Conservation (phyloP, 1,140 invertebrate species). For the Drosophila mojavensis region DNA sequence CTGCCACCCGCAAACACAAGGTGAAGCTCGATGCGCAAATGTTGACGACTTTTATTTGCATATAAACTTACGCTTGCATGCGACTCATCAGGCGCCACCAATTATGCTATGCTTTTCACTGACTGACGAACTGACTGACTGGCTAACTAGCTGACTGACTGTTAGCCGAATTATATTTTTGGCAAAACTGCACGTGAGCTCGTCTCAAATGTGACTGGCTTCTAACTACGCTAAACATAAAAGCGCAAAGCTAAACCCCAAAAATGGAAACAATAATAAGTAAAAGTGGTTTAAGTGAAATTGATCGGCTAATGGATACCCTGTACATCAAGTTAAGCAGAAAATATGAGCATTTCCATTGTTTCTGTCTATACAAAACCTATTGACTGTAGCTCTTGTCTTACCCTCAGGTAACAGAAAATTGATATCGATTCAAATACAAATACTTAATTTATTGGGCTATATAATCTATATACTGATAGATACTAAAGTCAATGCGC, state of each 20-base stretch:
- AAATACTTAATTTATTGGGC: too few relatives aligned
- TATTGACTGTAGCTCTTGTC: too few relatives aligned
- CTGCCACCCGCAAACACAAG: conserved; percentile 10
- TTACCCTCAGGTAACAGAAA: too few relatives aligned
- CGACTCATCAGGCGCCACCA: conserved; percentile 69
- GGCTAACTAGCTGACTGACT: background rate
- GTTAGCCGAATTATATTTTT: conserved; percentile 21
- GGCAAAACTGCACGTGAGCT: conserved; percentile 70
- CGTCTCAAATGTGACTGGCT: conserved; percentile 70
- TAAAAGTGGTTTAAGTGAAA: background rate
- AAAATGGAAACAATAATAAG: conserved; percentile 1
- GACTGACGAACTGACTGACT: background rate
- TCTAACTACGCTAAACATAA: conserved; percentile 55
- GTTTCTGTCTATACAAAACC: too few relatives aligned
- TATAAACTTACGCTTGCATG: conserved; percentile 80
- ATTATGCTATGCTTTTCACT: conserved; percentile 54
- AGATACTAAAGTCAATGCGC: too few relatives aligned
- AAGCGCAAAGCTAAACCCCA: conserved; percentile 49
- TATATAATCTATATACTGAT: too few relatives aligned
- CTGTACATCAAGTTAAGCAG: too few relatives aligned
- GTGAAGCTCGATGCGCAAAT: background rate
- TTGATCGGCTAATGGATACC: too few relatives aligned
- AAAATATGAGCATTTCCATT: too few relatives aligned
- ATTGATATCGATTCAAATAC: too few relatives aligned
- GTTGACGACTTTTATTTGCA: conserved; percentile 42